Conservation (phyloP, 2,888 invertebrate species). For the Polyommatus iphigenia region DNA sequence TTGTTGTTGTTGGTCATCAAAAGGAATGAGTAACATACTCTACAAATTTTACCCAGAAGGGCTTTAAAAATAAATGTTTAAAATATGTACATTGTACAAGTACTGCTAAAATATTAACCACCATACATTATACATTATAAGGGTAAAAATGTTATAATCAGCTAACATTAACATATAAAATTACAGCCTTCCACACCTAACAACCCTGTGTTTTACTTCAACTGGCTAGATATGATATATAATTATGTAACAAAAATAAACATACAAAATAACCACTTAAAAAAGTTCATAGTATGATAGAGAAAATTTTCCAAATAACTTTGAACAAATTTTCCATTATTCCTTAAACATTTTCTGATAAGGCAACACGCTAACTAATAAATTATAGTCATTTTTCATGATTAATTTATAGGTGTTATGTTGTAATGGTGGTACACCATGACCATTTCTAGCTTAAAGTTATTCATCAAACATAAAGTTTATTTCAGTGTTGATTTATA, state of each 20-base stretch:
- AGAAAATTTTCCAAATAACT: not conserved
- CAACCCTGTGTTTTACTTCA: too few relatives aligned
- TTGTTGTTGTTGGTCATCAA: too few relatives aligned
- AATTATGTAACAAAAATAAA: not conserved
- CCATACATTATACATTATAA: too few relatives aligned
- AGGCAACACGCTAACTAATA: conserved; percentile 15
- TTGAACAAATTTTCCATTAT: conserved; percentile 12
- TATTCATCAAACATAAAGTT: not conserved
- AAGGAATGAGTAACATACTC: not conserved
- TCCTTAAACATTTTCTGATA: conserved; percentile 10
- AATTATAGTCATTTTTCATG: conserved; percentile 21
- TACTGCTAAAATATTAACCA: too few relatives aligned
- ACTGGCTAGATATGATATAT: not conserved
- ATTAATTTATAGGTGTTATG: conserved; percentile 9
- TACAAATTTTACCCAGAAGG: not conserved
- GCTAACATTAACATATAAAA: not conserved
- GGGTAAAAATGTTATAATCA: not conserved
- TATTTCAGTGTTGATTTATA: not conserved
- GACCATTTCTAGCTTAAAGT: not conserved
- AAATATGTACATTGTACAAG: too few relatives aligned
- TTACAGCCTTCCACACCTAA: not conserved
- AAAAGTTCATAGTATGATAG: not conserved
- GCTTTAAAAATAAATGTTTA: too few relatives aligned
- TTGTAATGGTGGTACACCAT: conserved; percentile 1
- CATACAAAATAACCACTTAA: not conserved